Conservation (phyloP, 2,888 invertebrate species). For the Metacarcinus magister region DNA sequence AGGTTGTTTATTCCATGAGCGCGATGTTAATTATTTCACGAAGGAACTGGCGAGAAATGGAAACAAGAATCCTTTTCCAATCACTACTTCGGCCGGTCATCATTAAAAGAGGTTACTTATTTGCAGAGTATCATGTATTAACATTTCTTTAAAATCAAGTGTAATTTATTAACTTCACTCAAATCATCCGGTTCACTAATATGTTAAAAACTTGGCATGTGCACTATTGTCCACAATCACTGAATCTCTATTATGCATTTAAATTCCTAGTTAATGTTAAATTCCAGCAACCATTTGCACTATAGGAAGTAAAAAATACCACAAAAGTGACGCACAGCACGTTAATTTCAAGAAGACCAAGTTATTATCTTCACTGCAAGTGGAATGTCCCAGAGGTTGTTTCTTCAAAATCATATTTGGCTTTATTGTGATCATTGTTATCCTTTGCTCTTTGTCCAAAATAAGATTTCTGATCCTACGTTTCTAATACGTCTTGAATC, state of each 20-base stretch:
- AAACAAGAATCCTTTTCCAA: neutral
- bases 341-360: neutral
- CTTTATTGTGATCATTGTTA: neutral
- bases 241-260: neutral
- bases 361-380: neutral
- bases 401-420: neutral
- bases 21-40: neutral
- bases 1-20: neutral
- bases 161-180: neutral
- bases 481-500: neutral
- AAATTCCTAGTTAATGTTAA: neutral
- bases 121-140: neutral
- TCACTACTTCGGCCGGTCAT: neutral
- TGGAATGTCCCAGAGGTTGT: neutral
- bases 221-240: neutral
- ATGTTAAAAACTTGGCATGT: neutral
- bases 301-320: neutral
- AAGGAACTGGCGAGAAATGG: neutral
- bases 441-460: neutral
- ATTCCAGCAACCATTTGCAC: neutral
- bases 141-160: neutral
- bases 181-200: neutral
- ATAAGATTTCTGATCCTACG: neutral
- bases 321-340: neutral
- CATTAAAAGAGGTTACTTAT: neutral